phyloP scores from a whole-genome alignment of 2,888 invertebrate genomes.

The Omphaloscelis lunosa region DNA sequence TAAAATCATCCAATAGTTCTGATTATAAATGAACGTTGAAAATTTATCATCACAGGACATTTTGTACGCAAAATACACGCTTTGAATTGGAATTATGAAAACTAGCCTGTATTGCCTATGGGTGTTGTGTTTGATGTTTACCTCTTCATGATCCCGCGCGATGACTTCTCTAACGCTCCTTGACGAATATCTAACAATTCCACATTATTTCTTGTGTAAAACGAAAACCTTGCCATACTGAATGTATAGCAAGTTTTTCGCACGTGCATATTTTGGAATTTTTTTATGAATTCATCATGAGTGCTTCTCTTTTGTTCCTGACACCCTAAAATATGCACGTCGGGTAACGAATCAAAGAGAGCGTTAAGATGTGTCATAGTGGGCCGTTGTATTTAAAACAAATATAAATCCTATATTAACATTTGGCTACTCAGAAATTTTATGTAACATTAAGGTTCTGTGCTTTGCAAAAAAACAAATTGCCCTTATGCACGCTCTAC shows the following conservation, averaged over 20 bases:
- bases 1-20: conserved; percentile 16
- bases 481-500: not conserved
- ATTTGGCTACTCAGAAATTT: conserved; percentile 11
- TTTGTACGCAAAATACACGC: not conserved
- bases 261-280: not conserved
- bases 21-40: not conserved
- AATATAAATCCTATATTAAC: conserved; percentile 2
- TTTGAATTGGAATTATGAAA: not conserved
- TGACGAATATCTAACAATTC: not conserved
- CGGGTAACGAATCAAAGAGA: not conserved
- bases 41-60: not conserved
- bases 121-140: conserved; percentile 15
- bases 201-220: not conserved
- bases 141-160: not conserved
- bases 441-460: conserved; percentile 12
- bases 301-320: not conserved
- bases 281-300: not conserved
- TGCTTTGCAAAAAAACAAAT: not conserved
- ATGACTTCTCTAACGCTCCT: conserved; percentile 13
- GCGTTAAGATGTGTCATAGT: conserved; percentile 5
- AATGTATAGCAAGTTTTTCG: too few relatives aligned
- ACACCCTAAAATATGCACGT: not conserved
- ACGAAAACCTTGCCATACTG: too few relatives aligned
- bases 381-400: not conserved
- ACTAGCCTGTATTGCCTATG: not conserved